Evolutionary conservation across 2,113 vertebrate genomes (phyloP).

Genomic region (Panurus biarmicus): DNA sequence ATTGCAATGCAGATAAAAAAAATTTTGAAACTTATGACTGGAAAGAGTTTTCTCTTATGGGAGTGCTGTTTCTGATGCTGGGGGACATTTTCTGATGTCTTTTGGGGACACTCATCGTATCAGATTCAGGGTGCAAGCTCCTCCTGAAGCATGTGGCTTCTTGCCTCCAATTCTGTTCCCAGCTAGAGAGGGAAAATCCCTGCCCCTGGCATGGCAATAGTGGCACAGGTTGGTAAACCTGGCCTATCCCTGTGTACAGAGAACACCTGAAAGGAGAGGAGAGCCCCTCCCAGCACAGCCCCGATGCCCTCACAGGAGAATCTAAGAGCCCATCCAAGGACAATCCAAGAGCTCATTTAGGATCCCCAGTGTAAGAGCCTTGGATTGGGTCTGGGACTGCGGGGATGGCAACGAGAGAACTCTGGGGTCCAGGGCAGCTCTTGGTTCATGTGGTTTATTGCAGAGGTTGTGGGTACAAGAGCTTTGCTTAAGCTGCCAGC

Average conservation of each 20-base stretch:
- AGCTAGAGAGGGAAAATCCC: neutral
- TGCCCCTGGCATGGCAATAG: neutral
- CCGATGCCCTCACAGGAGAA: neutral
- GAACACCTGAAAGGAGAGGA: neutral
- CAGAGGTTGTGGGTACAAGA: no score
- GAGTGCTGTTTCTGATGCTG: neutral
- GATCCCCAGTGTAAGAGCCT: no score
- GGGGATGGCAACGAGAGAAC: no score
- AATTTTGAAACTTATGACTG: neutral
- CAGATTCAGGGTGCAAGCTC: neutral
- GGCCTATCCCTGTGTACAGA: neutral
- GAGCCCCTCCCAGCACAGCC: neutral
- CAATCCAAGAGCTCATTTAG: neutral
- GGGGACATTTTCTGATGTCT: neutral
- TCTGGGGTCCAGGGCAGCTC: no score
- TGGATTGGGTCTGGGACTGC: no score
- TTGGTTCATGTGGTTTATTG: no score
- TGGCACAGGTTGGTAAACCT: neutral
- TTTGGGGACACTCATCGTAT: neutral
- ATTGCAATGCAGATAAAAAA: conserved; percentile 17
- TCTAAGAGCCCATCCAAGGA: neutral
- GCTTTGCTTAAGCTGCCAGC: no score
- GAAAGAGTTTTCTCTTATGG: neutral
- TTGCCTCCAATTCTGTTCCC: neutral
- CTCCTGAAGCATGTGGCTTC: neutral